Base-by-base conservation (phyloP, 1,140 invertebrate species). In the Calliphora vicina region DNA sequence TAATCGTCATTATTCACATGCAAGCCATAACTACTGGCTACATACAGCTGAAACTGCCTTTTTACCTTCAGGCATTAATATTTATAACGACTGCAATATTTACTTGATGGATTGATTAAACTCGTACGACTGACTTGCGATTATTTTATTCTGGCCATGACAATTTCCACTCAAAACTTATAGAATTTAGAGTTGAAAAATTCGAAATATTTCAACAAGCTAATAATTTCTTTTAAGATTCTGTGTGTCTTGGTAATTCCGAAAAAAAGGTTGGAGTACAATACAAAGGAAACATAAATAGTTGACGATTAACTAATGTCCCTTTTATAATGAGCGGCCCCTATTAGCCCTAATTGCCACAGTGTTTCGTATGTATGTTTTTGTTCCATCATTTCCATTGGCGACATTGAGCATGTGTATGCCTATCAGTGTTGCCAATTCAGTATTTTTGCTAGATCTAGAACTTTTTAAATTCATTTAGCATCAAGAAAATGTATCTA, bases 211-310 rank as follows among this genome's bases (percentile, higher is more conserved):
- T 57, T 57, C n/a, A 57, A 57, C 15, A n/a, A 57, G 50, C n/a
- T 17, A 57, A 57, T n/a, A 57, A 57, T 57, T 1, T 17, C n/a
- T n/a, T n/a, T 17, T 15, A n/a, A 57, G 15, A n/a, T 6, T 15
- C 45, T 57, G 13, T 15, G 2, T 57, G 1, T n/a, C 35, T 35
- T 35, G 1, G 35, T 35, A 35, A 35, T 35, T 35, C 8, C 6
- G 35, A 35, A 1, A 35, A 35, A 35, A 35, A 35, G 35, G n/a
- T 2, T 35, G 1, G 1, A 35, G 35, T 35, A 10, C 35, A 43
- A 43, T 8, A 45, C 35, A 78, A 78, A 78, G 74, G 74, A 78
- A 78, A 78, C 74, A 78, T 78, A 78, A 78, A 78, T 78, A 78
- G 45, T 78, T 67, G 23, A 67, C 29, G 35, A 20, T 45, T 67